These are phyloP conservation scores for Neopelma chrysocephalum DNA, from an alignment of 2,797 vertebrate genomes.

Conservation along the genomic window DNA sequence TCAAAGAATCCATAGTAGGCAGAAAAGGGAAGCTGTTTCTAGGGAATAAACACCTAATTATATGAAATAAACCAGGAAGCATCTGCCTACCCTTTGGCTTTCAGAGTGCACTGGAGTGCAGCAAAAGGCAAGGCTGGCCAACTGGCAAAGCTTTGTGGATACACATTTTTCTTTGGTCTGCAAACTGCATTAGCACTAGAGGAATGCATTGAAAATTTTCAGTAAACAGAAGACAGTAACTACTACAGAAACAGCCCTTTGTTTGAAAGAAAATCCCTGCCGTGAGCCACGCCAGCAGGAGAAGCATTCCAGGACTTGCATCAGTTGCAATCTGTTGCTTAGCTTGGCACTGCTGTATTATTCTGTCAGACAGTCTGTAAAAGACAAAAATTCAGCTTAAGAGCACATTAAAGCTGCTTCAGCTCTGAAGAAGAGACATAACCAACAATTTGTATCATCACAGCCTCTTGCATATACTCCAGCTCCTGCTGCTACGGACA, in stretches of 20 bases:
- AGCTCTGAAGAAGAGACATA: background rate
- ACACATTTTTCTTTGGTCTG: background rate
- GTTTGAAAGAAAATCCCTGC: background rate
- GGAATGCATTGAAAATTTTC: background rate
- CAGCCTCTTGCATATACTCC: background rate
- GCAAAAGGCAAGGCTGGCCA: background rate
- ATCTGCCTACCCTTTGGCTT: background rate
- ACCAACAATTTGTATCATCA: background rate
- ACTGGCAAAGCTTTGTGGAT: background rate
- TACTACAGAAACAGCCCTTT: background rate
- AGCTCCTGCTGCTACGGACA: background rate
- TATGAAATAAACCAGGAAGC: background rate
- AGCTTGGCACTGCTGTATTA: background rate
- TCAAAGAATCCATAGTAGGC: background rate
- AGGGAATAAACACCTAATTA: background rate
- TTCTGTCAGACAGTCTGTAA: background rate
- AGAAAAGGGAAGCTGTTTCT: background rate
- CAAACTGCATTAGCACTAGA: background rate
- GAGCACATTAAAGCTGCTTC: background rate
- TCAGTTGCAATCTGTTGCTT: background rate
- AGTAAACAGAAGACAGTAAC: background rate
- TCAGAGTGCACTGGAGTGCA: background rate
- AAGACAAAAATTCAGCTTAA: background rate
- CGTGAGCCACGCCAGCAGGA: rapidly evolving
- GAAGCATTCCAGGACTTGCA: background rate